Evolutionary conservation across 2,888 invertebrate species (phyloP).

Genomic region (Mythimna lalbum): DNA sequence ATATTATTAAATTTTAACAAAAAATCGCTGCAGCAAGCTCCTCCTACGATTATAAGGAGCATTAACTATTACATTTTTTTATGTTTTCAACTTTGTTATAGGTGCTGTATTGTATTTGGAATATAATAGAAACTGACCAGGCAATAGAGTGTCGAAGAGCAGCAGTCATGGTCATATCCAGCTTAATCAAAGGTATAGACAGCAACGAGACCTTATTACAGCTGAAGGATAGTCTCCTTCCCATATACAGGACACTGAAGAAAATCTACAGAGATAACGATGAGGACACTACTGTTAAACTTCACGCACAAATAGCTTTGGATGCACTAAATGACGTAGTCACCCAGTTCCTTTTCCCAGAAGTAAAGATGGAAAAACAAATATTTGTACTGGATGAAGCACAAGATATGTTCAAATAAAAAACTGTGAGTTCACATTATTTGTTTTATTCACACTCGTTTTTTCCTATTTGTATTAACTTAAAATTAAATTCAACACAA

Average conservation of each 20-base stretch:
- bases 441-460: constrained; percentile 70
- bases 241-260: constrained; percentile 93
- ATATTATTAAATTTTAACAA: no score
- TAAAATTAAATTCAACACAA: constrained; percentile 50
- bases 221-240: constrained; percentile 92
- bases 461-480: constrained; percentile 48
- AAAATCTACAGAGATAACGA: constrained; percentile 91
- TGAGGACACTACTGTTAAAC: constrained; percentile 92
- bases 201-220: constrained; percentile 92
- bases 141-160: constrained; percentile 94
- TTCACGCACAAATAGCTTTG: constrained; percentile 94
- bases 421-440: constrained; percentile 52
- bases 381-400: constrained; percentile 79
- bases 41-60: neutral
- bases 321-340: constrained; percentile 94
- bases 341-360: constrained; percentile 91
- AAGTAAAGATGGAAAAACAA: constrained; percentile 90
- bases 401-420: constrained; percentile 75
- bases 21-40: no score
- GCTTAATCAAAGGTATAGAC: constrained; percentile 94
- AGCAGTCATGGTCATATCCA: constrained; percentile 94
- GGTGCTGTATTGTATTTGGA: constrained; percentile 93
- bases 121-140: constrained; percentile 93
- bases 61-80: neutral
- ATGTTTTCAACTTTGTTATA: constrained; percentile 73